Evolutionary conservation across 2,888 invertebrate species (phyloP).

Genomic region (Ditylenchus weischeri): DNA sequence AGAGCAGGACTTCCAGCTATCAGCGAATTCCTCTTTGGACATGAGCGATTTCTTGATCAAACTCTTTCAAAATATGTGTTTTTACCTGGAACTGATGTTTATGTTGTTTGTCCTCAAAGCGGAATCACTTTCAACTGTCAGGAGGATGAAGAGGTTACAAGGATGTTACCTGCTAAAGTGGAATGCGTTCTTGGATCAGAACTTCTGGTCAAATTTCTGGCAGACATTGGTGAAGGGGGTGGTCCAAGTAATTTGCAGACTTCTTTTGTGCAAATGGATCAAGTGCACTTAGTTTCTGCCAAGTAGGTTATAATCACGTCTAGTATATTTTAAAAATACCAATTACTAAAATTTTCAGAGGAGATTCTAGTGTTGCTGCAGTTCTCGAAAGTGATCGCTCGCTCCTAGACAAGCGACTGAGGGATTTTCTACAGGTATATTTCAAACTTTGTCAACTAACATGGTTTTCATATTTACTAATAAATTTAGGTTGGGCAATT

Average conservation of each 20-base stretch:
- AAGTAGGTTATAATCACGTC: too few relatives aligned
- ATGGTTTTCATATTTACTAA: too few relatives aligned
- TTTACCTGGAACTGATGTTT: neutral
- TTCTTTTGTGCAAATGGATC: neutral
- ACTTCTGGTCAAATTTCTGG: neutral
- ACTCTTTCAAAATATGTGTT: neutral
- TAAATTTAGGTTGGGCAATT: constrained; percentile 25
- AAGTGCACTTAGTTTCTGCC: too few relatives aligned
- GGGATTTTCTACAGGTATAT: too few relatives aligned
- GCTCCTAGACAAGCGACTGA: too few relatives aligned
- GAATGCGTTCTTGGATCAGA: neutral
- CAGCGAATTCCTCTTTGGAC: constrained; percentile 4
- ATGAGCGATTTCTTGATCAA: constrained; percentile 15
- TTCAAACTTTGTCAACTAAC: too few relatives aligned
- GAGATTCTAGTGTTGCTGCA: too few relatives aligned
- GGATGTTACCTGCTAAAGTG: neutral
- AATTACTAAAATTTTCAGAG: too few relatives aligned
- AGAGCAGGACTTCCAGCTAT: constrained; percentile 6
- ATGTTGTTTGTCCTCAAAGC: neutral
- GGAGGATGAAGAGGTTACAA: neutral
- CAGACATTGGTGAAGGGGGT: neutral
- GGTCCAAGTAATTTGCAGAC: neutral
- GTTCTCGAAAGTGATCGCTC: too few relatives aligned
- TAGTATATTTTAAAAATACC: neutral
- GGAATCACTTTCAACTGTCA: neutral